A percentile compares a stretch with the other conserved stretches of the same genome.
Evolutionary conservation across 2,113 vertebrate genomes (phyloP).

Genomic region (Oncorhynchus kisutch): DNA sequence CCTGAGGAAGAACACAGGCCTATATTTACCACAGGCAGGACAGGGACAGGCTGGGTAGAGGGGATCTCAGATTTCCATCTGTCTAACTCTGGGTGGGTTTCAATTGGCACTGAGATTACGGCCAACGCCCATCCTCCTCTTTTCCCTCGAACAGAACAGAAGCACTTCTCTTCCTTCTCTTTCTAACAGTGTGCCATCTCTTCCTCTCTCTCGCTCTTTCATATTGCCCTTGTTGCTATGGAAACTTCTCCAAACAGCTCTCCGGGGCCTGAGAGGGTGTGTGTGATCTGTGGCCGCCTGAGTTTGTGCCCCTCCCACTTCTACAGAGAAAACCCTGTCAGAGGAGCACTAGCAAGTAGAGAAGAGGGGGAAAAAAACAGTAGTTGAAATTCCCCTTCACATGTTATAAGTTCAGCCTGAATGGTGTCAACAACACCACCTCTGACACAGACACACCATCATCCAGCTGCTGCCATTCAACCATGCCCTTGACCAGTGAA

Average conservation of each 20-base stretch:
- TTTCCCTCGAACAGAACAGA: conserved; percentile 38
- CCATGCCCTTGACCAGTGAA: conserved; percentile 6
- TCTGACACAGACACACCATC: not conserved
- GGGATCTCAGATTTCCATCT: conserved; percentile 33
- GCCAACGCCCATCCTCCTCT: conserved; percentile 24
- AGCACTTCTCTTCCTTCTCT: conserved; percentile 10
- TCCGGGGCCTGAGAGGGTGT: not conserved
- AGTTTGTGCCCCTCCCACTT: not conserved
- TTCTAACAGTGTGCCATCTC: not conserved
- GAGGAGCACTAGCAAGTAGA: not conserved
- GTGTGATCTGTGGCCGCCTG: not conserved
- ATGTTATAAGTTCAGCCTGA: not conserved
- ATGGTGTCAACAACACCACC: not conserved
- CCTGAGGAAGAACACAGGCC: conserved; percentile 7
- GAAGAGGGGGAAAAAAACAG: conserved; percentile 7
- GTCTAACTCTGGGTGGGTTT: conserved; percentile 31
- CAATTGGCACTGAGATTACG: conserved; percentile 37
- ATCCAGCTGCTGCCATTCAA: conserved; percentile 28
- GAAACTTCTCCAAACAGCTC: conserved; percentile 42
- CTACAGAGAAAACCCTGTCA: not conserved
- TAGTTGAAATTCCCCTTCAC: not conserved
- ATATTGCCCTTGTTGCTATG: conserved; percentile 38
- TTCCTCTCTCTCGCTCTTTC: conserved; percentile 18
- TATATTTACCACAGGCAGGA: conserved; percentile 39
- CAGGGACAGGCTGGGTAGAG: not conserved